Evolutionary conservation across 2,113 vertebrate species (phyloP), one percentile per base, ranked within the genome.

Genomic region (Anoura caudifer): DNA sequence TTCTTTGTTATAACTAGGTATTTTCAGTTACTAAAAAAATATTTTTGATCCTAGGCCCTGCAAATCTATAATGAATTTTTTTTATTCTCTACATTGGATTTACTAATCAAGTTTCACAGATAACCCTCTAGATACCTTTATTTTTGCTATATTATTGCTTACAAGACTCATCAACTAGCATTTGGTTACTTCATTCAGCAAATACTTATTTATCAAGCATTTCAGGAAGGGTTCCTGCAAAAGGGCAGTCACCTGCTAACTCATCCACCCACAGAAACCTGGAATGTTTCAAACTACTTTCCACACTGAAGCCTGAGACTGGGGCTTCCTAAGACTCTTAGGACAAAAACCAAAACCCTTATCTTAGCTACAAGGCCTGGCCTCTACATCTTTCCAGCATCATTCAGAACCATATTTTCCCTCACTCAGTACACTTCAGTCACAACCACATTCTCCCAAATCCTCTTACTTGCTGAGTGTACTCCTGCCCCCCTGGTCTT

Each of bases 1-100:
- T 1, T 67, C 26, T 63, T 91, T 73, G 15, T 86, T 79, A 24
- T 82, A 91, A 77, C 28, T n/a, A 4, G 15, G 19, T 63, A 43
- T 89, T 83, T 93, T 94, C 54, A 83, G n/a, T 77, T 93, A 89
- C 56, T 45, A 54, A 26, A 97, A 97, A 93, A 93, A 89, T 94
- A 87, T 87, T 87, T 94, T 95, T 96, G 5, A 89, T 59, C 5
- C 33, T 93, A 54, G 43, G 11, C 47, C 43, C 76, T 56, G 59
- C 15, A 76, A 94, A 82, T 76, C 73, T 84, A 4, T 59, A 84
- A n/a, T 4, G 59, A 94, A 90, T 80, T 43, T 76, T 80, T 14
- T 72, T 94, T 81, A 54, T 82, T 80, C 20, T 90, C 82, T 89
- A 2, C 76, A 36, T 41, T 84, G 43, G 17, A 91, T 83, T 95